These are phyloP conservation scores for Aphelenchoides fujianensis DNA, from an alignment of 1,140 invertebrate genomes.

Conservation along the genomic window DNA sequence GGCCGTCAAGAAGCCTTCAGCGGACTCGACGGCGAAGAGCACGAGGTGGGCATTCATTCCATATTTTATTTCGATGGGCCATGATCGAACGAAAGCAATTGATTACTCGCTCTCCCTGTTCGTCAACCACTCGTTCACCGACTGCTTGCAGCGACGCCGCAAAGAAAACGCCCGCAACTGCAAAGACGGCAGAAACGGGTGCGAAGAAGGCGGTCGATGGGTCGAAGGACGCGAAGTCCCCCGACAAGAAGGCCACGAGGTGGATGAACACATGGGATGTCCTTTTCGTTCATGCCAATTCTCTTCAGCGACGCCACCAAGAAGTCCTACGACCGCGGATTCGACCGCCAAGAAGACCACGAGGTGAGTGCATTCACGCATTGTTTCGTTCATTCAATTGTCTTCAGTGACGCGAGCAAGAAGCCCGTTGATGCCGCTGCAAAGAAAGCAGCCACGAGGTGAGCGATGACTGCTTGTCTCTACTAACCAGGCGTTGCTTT, in stretches of 20 bases:
- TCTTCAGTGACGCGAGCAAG: background rate
- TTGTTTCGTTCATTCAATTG: no score
- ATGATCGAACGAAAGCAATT: no score
- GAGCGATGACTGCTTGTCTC: background rate
- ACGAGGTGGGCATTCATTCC: no score
- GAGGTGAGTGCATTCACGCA: background rate
- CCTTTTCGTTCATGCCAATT: no score
- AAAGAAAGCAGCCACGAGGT: background rate
- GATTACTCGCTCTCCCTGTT: no score
- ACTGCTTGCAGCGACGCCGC: no score
- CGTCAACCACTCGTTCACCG: background rate
- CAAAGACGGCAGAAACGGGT: background rate
- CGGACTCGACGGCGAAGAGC: no score
- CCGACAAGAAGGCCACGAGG: background rate
- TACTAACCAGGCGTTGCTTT: no score
- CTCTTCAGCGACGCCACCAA: no score
- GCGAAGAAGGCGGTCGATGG: background rate
- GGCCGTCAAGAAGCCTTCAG: no score
- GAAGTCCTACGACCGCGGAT: background rate
- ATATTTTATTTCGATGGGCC: no score
- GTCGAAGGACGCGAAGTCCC: background rate
- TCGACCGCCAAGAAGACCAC: background rate
- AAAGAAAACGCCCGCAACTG: slow-evolving; percentile 5
- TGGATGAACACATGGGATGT: no score
- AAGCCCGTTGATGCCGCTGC: background rate